Conservation (phyloP, 2,113 vertebrate genomes). For the Oncorhynchus keta region DNA sequence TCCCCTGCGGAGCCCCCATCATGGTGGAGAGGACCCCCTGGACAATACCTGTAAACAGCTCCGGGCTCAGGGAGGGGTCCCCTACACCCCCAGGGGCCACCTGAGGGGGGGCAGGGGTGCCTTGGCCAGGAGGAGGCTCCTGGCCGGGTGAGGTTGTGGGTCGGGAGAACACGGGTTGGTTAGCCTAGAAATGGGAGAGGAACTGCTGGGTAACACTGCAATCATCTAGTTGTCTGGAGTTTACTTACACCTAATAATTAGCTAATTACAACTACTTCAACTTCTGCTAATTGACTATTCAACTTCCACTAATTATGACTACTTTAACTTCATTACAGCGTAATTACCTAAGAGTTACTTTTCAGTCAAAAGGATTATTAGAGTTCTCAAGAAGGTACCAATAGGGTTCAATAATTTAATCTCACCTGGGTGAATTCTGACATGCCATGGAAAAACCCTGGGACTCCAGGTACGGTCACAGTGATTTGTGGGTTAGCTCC, state of each 20-base stretch:
- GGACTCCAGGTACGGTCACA: constrained; percentile 78
- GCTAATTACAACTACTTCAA: too few relatives aligned
- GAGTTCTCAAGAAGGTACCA: background rate
- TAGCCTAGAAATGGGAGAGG: constrained; percentile 29
- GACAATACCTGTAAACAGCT: constrained; percentile 84
- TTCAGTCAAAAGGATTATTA: background rate
- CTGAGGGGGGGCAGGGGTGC: constrained; percentile 29
- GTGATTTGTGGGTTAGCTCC: constrained; percentile 77
- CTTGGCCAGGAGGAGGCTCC: constrained; percentile 21
- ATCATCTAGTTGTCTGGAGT: too few relatives aligned
- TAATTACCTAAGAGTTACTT: background rate
- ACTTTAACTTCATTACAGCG: background rate
- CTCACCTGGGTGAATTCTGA: constrained; percentile 77
- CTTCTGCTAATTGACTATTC: too few relatives aligned
- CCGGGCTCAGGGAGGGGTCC: constrained; percentile 74
- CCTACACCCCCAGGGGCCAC: constrained; percentile 13
- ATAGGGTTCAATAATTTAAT: too few relatives aligned
- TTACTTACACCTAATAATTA: too few relatives aligned
- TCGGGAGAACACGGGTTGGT: constrained; percentile 48
- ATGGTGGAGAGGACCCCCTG: constrained; percentile 85
- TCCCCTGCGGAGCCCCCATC: constrained; percentile 79
- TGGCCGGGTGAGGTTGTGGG: constrained; percentile 35
- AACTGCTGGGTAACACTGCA: background rate
- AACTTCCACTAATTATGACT: too few relatives aligned
- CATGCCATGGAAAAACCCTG: constrained; percentile 80